A percentile compares a stretch with the other conserved stretches of the same genome.
Conservation (phyloP, 2,113 vertebrate genomes). For the Odobenus rosmarus region DNA sequence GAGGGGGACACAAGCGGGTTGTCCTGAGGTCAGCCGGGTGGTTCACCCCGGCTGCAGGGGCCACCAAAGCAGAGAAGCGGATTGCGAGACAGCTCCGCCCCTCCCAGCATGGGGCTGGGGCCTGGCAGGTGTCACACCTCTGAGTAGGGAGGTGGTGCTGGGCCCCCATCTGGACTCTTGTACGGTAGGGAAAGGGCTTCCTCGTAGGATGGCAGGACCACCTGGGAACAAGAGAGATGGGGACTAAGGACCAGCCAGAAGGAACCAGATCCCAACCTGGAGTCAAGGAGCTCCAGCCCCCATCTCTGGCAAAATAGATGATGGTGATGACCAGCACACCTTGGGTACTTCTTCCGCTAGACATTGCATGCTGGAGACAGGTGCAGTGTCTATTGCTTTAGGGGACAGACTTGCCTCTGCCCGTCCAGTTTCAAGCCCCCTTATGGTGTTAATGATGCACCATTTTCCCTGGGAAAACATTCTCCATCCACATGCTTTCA, state of each 20-base stretch:
- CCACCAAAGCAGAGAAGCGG: constrained; percentile 62
- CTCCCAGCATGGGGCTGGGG: background rate
- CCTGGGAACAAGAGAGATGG: constrained; percentile 78
- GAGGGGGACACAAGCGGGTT: constrained; percentile 56
- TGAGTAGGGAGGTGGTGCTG: constrained; percentile 81
- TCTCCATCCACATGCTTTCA: background rate
- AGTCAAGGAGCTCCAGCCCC: too few relatives aligned
- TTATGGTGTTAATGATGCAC: too few relatives aligned
- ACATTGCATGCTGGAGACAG: accelerated
- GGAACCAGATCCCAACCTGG: background rate
- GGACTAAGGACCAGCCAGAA: background rate
- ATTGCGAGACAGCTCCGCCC: background rate
- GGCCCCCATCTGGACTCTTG: constrained; percentile 72
- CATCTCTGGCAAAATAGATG: background rate
- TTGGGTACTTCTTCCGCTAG: accelerated
- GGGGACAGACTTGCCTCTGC: background rate
- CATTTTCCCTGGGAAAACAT: background rate
- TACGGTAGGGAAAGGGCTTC: constrained; percentile 86
- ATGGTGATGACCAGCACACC: too few relatives aligned
- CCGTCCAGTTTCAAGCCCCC: background rate
- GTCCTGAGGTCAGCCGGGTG: constrained; percentile 45
- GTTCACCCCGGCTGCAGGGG: background rate
- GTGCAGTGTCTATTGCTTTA: accelerated
- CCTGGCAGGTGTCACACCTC: constrained; percentile 69
- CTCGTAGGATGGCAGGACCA: constrained; percentile 86